Evolutionary conservation across 2,888 invertebrate species (phyloP).

Genomic region (Hybos culiciformis): DNA sequence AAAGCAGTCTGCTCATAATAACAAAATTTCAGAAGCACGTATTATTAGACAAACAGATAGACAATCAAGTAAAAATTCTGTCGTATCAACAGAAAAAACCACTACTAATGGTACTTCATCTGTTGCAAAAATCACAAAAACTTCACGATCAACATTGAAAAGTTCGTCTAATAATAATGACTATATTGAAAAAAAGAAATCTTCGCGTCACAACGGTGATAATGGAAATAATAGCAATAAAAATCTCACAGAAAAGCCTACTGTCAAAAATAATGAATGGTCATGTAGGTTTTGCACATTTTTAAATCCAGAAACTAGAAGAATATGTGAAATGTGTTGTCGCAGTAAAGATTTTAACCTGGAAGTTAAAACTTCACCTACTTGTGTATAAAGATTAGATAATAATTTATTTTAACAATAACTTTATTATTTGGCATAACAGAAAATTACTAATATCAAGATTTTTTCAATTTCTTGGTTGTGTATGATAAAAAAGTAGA

Average conservation of each 20-base stretch:
- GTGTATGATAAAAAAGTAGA: too few relatives aligned
- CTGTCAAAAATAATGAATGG: slow-evolving; percentile 37
- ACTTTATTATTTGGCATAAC: too few relatives aligned
- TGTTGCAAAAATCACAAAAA: slow-evolving; percentile 8
- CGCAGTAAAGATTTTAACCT: slow-evolving; percentile 37
- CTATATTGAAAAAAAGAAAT: background rate
- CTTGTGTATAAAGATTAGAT: too few relatives aligned
- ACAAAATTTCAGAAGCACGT: background rate
- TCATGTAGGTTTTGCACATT: slow-evolving; percentile 54
- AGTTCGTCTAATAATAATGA: background rate
- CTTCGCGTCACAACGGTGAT: too few relatives aligned
- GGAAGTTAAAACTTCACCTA: slow-evolving; percentile 20
- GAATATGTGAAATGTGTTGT: slow-evolving; percentile 58
- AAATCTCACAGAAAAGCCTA: background rate
- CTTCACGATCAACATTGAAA: background rate
- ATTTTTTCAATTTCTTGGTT: too few relatives aligned
- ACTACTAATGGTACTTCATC: too few relatives aligned
- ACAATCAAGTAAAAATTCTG: background rate
- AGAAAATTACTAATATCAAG: too few relatives aligned
- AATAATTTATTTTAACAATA: too few relatives aligned
- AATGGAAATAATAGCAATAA: too few relatives aligned
- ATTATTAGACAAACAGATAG: background rate
- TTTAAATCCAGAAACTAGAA: slow-evolving; percentile 41
- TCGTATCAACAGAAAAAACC: background rate
- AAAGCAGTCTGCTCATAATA: background rate